These are phyloP conservation scores for Ecdyonurus torrentis DNA, from an alignment of 2,888 invertebrate genomes.

Conservation along the genomic window DNA sequence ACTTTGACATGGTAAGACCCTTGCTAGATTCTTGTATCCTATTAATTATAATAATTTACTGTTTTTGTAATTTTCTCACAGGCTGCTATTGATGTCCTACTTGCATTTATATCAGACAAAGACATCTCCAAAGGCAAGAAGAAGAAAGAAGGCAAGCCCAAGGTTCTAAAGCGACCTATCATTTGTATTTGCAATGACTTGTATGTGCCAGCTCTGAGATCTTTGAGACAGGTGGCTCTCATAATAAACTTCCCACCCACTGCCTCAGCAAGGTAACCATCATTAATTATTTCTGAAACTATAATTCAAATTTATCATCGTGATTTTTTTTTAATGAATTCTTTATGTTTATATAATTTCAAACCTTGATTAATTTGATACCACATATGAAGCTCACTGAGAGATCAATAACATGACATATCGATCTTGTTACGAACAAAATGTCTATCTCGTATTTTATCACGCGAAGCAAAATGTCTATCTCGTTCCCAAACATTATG, in stretches of 20 bases:
- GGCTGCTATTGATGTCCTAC: conserved; percentile 70
- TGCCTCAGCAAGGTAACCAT: conserved; percentile 24
- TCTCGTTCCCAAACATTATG: too few relatives aligned
- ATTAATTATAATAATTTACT: background rate
- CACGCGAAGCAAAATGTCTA: too few relatives aligned
- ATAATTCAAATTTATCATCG: too few relatives aligned
- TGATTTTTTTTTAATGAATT: too few relatives aligned
- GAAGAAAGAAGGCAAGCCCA: conserved; percentile 31
- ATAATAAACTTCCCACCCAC: conserved; percentile 46
- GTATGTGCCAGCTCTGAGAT: conserved; percentile 71
- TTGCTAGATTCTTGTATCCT: conserved; percentile 6
- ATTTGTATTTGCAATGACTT: conserved; percentile 96
- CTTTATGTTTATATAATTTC: too few relatives aligned
- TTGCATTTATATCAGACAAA: conserved; percentile 58
- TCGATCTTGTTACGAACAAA: too few relatives aligned
- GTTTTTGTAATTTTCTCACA: conserved; percentile 19
- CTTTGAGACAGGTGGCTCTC: conserved; percentile 58
- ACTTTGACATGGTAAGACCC: too few relatives aligned
- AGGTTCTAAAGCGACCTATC: conserved; percentile 62
- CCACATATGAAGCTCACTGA: too few relatives aligned
- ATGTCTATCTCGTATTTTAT: too few relatives aligned
- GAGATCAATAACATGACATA: too few relatives aligned
- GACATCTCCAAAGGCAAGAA: conserved; percentile 26
- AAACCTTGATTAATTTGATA: too few relatives aligned
- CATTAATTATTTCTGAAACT: too few relatives aligned